These are phyloP conservation scores for Ips typographus DNA, from an alignment of 1,140 invertebrate genomes.

Conservation along the genomic window DNA sequence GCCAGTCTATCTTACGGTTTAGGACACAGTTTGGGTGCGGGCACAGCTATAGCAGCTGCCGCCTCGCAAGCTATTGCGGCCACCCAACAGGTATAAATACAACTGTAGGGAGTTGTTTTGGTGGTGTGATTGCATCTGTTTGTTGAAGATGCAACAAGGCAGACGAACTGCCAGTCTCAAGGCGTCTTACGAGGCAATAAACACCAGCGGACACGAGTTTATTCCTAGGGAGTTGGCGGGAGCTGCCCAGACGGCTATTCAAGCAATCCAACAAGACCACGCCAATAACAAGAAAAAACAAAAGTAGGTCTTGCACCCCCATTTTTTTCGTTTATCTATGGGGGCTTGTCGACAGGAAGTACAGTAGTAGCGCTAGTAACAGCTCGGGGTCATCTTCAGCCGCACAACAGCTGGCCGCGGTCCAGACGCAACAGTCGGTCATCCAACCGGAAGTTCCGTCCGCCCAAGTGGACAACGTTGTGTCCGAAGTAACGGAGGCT, in stretches of 20 bases:
- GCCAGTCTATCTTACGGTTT: constrained; percentile 55
- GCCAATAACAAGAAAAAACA: constrained; percentile 66
- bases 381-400: constrained; percentile 32
- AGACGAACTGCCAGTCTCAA: constrained; percentile 91
- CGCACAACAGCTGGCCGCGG: constrained; percentile 36
- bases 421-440: constrained; percentile 29
- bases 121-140: constrained; percentile 12
- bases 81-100: constrained; percentile 79
- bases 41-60: constrained; percentile 89
- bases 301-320: constrained; percentile 59
- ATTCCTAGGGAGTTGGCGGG: constrained; percentile 70
- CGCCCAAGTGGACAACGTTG: constrained; percentile 39
- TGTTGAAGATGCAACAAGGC: constrained; percentile 83
- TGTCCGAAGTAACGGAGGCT: constrained; percentile 46
- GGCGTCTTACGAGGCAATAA: constrained; percentile 89
- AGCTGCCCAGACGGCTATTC: constrained; percentile 76
- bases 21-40: constrained; percentile 63
- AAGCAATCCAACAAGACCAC: constrained; percentile 64
- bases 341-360: constrained; percentile 37
- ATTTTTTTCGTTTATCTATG: constrained; percentile 19
- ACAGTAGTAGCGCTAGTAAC: constrained; percentile 32
- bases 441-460: constrained; percentile 41
- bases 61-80: constrained; percentile 95
- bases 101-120: neutral
- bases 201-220: constrained; percentile 59